Evolutionary conservation across 2,797 vertebrate genomes (phyloP), one percentile per base, ranked within the genome.

Genomic region (Darevskia nairensis): DNA sequence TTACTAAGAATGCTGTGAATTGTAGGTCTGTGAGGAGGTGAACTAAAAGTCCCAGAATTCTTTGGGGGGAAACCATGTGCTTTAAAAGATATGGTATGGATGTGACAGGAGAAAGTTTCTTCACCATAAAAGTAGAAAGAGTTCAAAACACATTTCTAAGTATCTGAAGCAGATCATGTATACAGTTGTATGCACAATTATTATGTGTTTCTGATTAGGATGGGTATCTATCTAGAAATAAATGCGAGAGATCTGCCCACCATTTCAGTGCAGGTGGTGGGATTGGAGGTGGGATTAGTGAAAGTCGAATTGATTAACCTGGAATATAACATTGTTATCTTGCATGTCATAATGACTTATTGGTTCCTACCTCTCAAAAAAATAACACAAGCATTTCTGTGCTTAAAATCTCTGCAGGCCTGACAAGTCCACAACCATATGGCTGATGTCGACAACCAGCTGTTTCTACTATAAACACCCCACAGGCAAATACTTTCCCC

Each of bases 301-400:
- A 29, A 13, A 39, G 32, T 39, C 32, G 0, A 80, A 29, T 55
- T 55, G 29, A 29, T 64, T 10, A n/a, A 77, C 27, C 41, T 68
- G 21, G 23, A 80, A 39, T 55, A 19, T 15, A 35, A 29, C 25
- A 44, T 4, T 39, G 17, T 29, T 64, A 50, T 80, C 25, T 85
- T 29, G 21, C 39, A 68, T 59, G 27, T 11, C 59, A 68, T 10
- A 17, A 29, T 41, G 74, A 66, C 8, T 83, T 19, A 8, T 77
- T 3, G 59, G 21, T 76, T 64, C 87, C 84, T 92, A 44, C 17
- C 25, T 87, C 21, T 86, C 50, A 82, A 2, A 85, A 41, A 19
- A 85, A 25, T n/a, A 74, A 15, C 0, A 0, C 0, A 4, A 44
- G 41, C 27, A 61, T 85, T 71, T 50, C 61, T 0, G 3, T 69